Evolutionary conservation across 2,888 invertebrate species (phyloP).

Genomic region (Mylabris sibirica): DNA sequence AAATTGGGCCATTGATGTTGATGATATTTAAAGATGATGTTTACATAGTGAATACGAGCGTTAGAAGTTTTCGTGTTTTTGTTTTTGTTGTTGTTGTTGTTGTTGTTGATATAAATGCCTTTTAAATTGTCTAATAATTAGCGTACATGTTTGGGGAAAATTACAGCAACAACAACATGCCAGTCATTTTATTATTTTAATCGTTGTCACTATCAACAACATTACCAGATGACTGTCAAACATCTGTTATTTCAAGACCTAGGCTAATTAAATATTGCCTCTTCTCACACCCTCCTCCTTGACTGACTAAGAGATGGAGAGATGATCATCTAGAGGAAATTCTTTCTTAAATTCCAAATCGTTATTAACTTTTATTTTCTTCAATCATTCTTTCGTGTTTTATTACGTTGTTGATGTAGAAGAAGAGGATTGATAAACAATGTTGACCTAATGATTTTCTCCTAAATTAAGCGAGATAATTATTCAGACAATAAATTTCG

Average conservation of each 20-base stretch:
- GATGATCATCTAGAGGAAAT: not conserved
- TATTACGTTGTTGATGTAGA: too few relatives aligned
- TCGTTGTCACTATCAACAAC: not conserved
- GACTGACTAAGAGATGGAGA: too few relatives aligned
- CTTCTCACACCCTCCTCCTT: not conserved
- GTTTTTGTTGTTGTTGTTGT: not conserved
- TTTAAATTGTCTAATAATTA: not conserved
- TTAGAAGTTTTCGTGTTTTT: too few relatives aligned
- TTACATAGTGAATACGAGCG: too few relatives aligned
- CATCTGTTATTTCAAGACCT: constrained; percentile 7
- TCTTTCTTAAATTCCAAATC: not conserved
- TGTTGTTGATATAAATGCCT: not conserved
- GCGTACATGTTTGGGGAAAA: not conserved
- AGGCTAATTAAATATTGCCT: constrained; percentile 2
- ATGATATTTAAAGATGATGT: too few relatives aligned
- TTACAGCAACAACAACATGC: not conserved
- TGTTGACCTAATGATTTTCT: not conserved
- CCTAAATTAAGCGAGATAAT: not conserved
- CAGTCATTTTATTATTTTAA: not conserved
- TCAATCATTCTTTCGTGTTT: not conserved
- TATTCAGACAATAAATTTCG: not conserved
- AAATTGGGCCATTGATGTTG: too few relatives aligned
- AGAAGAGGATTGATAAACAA: not conserved
- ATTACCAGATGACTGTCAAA: not conserved
- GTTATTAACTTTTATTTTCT: not conserved